Evolutionary conservation across 2,113 vertebrate genomes (phyloP), one percentile per base, ranked within the genome.

Genomic region (Lucifuga dentata): DNA sequence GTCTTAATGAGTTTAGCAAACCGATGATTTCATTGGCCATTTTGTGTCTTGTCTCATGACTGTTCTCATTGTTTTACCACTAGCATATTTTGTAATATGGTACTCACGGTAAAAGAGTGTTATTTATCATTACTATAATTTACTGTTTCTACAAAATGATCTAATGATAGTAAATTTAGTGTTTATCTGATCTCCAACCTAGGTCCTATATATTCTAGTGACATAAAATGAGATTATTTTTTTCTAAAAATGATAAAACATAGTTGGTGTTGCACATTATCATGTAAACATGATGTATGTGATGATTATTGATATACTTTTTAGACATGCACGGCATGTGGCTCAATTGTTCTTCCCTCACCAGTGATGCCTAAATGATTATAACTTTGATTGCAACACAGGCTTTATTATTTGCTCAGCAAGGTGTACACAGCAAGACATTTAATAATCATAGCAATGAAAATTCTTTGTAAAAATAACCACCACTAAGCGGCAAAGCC

Each of bases 1-100:
- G 44, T 57, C n/a, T n/a, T 66, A 76, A 85, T 70, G 52, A 79
- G 67, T 33, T 61, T 2, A 53, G 2, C 16, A 23, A 43, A 45
- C n/a, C 20, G 9, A 46, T 67, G 9, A 56, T 70, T 73, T 62
- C 9, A 58, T 32, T 24, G 8, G 12, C 17, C 64, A 49, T 58
- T 58, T 36, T 55, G 19, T 16, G 3, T 36, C 11, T 49, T 26
- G 12, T 26, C 8, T 33, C 15, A 43, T 17, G 48, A 33, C 19
- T 38, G 1, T 32, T 36, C 26, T 29, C 2, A 15, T 45, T 33
- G 20, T 45, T 46, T 51, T 11, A n/a, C 48, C 32, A 26, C 35
- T 51, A 49, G 11, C 3, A 6, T 44, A 29, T 62, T 44, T 35
- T 9, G n/a, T 15, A 24, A 23, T 7, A 29, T 2, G 13, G 4